Evolutionary conservation across 2,888 invertebrate genomes (phyloP).

Genomic region (Orthosia gothica): DNA sequence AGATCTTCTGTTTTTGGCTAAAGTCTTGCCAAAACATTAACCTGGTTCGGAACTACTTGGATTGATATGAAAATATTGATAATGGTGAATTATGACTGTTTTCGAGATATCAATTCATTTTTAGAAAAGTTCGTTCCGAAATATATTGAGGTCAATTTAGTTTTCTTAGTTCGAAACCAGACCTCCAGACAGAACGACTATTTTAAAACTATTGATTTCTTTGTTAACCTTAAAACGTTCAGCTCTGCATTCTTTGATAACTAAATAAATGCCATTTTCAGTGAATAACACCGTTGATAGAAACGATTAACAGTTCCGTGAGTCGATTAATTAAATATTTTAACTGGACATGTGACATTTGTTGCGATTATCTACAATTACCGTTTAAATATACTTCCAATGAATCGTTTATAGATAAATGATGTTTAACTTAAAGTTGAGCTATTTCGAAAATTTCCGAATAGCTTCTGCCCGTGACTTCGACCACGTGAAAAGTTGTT

Average conservation of each 20-base stretch:
- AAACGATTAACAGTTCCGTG: constrained; percentile 20
- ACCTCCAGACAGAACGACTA: background rate
- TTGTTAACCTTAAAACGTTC: background rate
- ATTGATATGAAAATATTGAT: background rate
- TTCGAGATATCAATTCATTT: background rate
- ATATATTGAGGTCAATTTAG: background rate
- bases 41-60: constrained; percentile 8
- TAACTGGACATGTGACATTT: constrained; percentile 14
- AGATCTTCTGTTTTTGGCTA: constrained; percentile 2
- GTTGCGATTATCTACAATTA: constrained; percentile 36
- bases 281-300: constrained; percentile 8
- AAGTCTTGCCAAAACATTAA: constrained; percentile 24
- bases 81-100: constrained; percentile 7
- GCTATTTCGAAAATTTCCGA: background rate
- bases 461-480: too few species aligned
- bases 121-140: background rate
- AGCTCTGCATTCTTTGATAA: background rate
- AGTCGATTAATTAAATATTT: constrained; percentile 28
- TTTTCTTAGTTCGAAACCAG: background rate
- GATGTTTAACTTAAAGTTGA: constrained; percentile 23
- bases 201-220: background rate
- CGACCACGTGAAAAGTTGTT: too few species aligned
- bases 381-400: background rate
- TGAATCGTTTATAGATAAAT: constrained; percentile 25
- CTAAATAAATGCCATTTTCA: constrained; percentile 10